These are phyloP conservation scores for Scotopteryx bipunctaria DNA, from an alignment of 2,888 invertebrate genomes.

Conservation along the genomic window DNA sequence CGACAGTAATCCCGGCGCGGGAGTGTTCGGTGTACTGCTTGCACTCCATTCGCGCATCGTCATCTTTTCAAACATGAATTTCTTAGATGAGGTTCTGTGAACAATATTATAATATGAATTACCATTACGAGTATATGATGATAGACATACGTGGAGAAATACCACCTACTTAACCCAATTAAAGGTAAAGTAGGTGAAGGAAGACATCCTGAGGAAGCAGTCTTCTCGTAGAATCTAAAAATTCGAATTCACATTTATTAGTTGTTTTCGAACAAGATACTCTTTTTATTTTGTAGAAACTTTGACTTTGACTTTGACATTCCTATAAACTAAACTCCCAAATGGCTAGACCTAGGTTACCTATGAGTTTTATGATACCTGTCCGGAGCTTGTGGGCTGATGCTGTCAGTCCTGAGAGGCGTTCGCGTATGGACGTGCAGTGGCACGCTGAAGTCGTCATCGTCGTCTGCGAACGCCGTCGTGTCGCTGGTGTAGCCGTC, in stretches of 20 bases:
- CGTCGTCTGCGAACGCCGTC: constrained; percentile 90
- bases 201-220: no score
- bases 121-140: no score
- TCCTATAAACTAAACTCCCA: no score
- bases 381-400: constrained; percentile 77
- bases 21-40: constrained; percentile 63
- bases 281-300: no score
- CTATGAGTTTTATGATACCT: constrained; percentile 52
- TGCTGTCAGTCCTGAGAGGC: constrained; percentile 67
- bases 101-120: constrained; percentile 16
- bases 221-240: no score
- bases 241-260: no score
- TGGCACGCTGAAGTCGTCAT: constrained; percentile 87
- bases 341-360: no score
- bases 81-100: constrained; percentile 77
- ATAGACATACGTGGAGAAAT: no score
- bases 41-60: constrained; percentile 79
- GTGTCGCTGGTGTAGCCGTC: constrained; percentile 92
- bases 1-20: constrained; percentile 74
- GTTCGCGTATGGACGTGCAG: constrained; percentile 86
- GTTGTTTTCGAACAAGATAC: no score
- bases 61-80: constrained; percentile 82
- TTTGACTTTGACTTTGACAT: no score
- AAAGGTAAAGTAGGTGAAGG: no score
- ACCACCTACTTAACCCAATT: no score